A percentile compares a stretch with the other conserved stretches of the same genome.
These are phyloP conservation scores for Lomographa bimaculata DNA, from an alignment of 2,888 invertebrate genomes.

Conservation along the genomic window DNA sequence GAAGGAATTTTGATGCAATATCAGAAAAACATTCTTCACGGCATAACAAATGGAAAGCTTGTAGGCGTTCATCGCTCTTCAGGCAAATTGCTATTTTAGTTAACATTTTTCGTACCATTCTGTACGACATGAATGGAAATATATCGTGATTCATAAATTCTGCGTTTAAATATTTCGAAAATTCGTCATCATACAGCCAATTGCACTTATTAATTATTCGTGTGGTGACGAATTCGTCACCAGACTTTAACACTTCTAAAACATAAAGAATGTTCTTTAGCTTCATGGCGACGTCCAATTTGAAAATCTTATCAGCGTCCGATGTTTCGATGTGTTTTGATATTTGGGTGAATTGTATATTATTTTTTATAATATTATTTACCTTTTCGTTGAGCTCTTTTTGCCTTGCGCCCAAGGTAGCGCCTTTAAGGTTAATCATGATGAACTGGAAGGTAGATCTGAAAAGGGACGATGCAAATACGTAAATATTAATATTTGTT, in stretches of 20 bases:
- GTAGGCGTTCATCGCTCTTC: constrained; percentile 41
- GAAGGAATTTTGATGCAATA: constrained; percentile 52
- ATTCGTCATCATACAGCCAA: constrained; percentile 53
- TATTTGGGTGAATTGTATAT: constrained; percentile 42
- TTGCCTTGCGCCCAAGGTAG: constrained; percentile 44
- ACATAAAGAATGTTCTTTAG: constrained; percentile 52
- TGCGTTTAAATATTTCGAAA: constrained; percentile 46
- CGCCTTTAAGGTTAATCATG: neutral
- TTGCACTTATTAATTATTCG: constrained; percentile 49
- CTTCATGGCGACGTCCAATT: constrained; percentile 60
- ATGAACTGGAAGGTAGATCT: neutral
- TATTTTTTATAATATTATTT: constrained; percentile 33
- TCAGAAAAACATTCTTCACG: constrained; percentile 33
- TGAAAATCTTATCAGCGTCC: constrained; percentile 56
- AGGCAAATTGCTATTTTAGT: constrained; percentile 42
- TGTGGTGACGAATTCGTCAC: constrained; percentile 53
- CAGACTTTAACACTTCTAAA: constrained; percentile 51
- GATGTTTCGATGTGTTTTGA: constrained; percentile 34
- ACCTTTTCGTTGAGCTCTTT: constrained; percentile 45
- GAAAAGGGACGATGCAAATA: neutral
- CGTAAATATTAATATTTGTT: too few relatives aligned
- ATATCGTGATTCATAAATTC: constrained; percentile 50
- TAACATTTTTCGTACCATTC: constrained; percentile 58
- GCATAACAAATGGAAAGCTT: constrained; percentile 52
- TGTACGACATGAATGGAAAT: constrained; percentile 58